phyloP scores from a whole-genome alignment of 2,797 vertebrate genomes.

The Eleutherodactylus coqui region DNA sequence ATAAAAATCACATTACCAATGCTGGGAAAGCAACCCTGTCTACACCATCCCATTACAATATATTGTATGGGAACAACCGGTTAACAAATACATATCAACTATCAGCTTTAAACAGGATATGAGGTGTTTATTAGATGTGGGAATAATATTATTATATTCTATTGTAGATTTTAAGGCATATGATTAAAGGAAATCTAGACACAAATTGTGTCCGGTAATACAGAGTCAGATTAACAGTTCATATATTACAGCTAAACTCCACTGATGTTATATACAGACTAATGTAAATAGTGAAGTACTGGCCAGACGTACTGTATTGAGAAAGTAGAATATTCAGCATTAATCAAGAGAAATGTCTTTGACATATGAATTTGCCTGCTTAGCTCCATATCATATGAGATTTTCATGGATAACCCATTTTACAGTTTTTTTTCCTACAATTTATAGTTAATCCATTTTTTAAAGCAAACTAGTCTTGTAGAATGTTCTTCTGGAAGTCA shows the following conservation, averaged over 20 bases:
- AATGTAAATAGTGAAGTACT: neutral
- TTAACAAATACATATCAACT: slow-evolving; percentile 26
- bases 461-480: no score
- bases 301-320: neutral
- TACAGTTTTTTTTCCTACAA: no score
- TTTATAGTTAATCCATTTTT: no score
- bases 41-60: neutral
- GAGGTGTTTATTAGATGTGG: slow-evolving; percentile 39
- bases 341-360: neutral
- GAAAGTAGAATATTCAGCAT: neutral
- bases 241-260: neutral
- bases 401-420: no score
- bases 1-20: slow-evolving; percentile 12
- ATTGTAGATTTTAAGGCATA: slow-evolving; percentile 2
- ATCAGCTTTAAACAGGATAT: slow-evolving; percentile 41
- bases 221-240: neutral
- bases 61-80: neutral
- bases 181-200: slow-evolving; percentile 15
- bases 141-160: slow-evolving; percentile 35
- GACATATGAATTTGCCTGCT: neutral
- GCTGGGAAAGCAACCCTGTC: neutral
- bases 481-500: no score
- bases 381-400: neutral
- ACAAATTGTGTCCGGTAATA: slow-evolving; percentile 3
- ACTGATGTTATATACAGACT: neutral